Evolutionary conservation across 2,113 vertebrate species (phyloP).

Genomic region (Probosciger aterrimus): DNA sequence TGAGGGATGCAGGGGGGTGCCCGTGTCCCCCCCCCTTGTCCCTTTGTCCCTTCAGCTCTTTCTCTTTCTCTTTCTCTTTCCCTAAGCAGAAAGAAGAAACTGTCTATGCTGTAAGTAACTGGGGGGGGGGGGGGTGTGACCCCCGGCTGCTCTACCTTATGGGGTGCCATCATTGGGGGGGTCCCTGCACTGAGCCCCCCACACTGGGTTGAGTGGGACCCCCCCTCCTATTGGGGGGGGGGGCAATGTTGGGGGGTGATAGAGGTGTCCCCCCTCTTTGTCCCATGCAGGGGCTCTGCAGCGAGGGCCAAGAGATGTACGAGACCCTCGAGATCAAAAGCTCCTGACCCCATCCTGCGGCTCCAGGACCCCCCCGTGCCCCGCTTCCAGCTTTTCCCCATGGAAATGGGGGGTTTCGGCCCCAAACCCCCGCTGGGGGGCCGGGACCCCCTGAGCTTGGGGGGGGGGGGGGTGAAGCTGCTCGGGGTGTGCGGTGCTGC

Average conservation of each 20-base stretch:
- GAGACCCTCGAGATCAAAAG: slow-evolving; percentile 36
- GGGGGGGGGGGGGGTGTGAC: too few species aligned
- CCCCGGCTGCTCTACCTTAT: background rate
- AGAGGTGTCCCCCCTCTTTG: too few species aligned
- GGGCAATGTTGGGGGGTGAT: too few species aligned
- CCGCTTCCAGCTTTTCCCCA: too few species aligned
- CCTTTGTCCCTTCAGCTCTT: too few species aligned
- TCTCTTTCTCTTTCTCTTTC: background rate
- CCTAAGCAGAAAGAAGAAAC: background rate
- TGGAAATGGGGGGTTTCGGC: background rate
- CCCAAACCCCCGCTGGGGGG: background rate
- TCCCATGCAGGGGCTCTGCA: slow-evolving; percentile 35
- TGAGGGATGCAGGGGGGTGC: too few species aligned
- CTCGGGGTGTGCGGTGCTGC: background rate
- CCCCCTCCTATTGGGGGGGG: too few species aligned
- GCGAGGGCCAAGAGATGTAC: slow-evolving; percentile 50
- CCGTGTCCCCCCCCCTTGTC: too few species aligned
- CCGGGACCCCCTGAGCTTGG: background rate
- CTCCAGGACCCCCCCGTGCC: too few species aligned
- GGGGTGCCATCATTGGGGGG: too few species aligned
- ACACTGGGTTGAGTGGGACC: too few species aligned
- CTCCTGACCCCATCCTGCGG: background rate
- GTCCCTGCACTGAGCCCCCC: too few species aligned
- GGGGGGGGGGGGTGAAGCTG: background rate
- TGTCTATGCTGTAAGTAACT: background rate